phyloP scores from a whole-genome alignment of 2,797 vertebrate genomes.

The Nasua narica region DNA sequence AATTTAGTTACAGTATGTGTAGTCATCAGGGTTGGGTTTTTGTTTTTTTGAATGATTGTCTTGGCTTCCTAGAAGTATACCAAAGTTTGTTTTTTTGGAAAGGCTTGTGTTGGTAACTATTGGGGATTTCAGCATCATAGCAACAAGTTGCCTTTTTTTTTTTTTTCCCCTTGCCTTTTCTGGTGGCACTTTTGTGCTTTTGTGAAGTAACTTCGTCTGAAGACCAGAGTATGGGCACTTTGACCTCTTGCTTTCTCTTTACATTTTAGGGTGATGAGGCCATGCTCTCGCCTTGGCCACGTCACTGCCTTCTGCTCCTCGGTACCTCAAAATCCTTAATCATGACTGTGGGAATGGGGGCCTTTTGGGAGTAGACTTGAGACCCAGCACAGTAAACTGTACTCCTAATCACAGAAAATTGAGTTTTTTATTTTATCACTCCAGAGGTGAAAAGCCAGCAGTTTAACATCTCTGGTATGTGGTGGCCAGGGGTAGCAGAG shows the following conservation, averaged over 20 bases:
- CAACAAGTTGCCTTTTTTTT: not conserved
- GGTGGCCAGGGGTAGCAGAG: not conserved
- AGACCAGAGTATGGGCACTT: not conserved
- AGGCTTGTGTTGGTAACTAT: not conserved
- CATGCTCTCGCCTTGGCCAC: fast-evolving
- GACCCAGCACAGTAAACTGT: not conserved
- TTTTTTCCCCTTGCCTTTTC: not conserved
- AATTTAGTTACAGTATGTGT: not conserved
- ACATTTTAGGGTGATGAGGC: not conserved
- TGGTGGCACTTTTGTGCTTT: not conserved
- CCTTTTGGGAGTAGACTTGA: not conserved
- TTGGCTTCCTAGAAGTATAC: not conserved
- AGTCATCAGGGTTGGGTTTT: not conserved
- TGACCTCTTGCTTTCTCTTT: not conserved
- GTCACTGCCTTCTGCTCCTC: not conserved
- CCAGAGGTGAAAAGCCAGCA: not conserved
- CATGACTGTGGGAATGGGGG: not conserved
- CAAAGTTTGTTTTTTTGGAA: not conserved
- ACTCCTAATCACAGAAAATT: not conserved
- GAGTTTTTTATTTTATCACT: not conserved
- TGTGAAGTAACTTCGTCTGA: not conserved
- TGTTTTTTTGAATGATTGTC: not conserved
- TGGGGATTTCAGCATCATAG: not conserved
- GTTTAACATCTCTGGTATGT: not conserved
- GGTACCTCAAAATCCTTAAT: not conserved